phyloP scores from a whole-genome alignment of 1,140 invertebrate species.

The Drosophila ohnishii region DNA sequence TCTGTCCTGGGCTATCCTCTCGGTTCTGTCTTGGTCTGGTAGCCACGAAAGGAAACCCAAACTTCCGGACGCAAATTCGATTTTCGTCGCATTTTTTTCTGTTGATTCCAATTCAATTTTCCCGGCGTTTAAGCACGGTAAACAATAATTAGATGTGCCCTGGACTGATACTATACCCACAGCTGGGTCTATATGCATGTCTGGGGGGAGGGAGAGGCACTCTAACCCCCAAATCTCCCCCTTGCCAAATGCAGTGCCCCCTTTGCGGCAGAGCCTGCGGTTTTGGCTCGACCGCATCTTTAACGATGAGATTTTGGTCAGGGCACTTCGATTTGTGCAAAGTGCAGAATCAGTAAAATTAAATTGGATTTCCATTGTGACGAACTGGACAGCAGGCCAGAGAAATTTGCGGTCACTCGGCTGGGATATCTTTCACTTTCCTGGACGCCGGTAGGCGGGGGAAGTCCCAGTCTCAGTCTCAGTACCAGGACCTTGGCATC shows the following conservation, averaged over 20 bases:
- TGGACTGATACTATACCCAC: constrained; percentile 15
- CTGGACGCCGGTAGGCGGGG: not conserved
- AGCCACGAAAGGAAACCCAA: constrained; percentile 41
- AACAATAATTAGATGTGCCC: constrained; percentile 78
- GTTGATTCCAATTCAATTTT: constrained; percentile 78
- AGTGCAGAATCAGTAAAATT: constrained; percentile 79
- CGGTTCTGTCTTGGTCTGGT: constrained; percentile 21
- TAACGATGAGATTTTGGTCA: constrained; percentile 63
- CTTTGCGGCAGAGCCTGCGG: constrained; percentile 47
- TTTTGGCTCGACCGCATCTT: constrained; percentile 48
- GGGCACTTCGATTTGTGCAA: constrained; percentile 72
- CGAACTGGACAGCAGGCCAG: constrained; percentile 67
- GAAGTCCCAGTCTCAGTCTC: too few relatives aligned
- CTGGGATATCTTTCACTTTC: constrained; percentile 48
- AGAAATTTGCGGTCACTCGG: constrained; percentile 45
- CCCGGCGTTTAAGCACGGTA: constrained; percentile 73
- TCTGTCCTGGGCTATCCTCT: constrained; percentile 14
- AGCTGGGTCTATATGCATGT: constrained; percentile 35
- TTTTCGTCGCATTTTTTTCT: constrained; percentile 72
- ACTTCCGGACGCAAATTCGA: constrained; percentile 75
- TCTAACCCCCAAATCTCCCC: not conserved
- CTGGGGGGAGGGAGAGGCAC: not conserved
- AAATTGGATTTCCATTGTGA: constrained; percentile 81
- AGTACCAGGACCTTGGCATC: constrained; percentile 8
- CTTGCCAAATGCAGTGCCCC: constrained; percentile 32